Evolutionary conservation across 30 jellyfish, hydroid and myxozoan species (phyloP).

Genomic region (Aurelia sp.): DNA sequence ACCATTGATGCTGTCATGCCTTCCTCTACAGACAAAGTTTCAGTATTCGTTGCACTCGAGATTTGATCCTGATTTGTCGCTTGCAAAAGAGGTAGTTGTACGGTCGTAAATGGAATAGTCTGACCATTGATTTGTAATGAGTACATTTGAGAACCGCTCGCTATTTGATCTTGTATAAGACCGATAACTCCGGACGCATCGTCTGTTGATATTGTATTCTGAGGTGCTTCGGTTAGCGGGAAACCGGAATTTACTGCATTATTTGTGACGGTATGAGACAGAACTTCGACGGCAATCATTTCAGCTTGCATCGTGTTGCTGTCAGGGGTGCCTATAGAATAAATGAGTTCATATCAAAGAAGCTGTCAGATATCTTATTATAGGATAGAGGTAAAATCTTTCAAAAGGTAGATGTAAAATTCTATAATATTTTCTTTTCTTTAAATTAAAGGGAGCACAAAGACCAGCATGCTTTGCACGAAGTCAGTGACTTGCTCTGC

Average conservation of each 20-base stretch:
- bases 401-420: no score
- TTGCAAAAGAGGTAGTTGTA: slow-evolving; percentile 74
- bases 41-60: neutral
- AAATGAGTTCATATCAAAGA: no score
- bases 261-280: slow-evolving; percentile 63
- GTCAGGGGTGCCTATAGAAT: neutral
- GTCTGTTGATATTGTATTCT: neutral
- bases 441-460: no score
- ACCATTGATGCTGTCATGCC: neutral
- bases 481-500: no score
- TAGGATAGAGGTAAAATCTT: no score
- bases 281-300: slow-evolving; percentile 82
- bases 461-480: no score
- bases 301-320: slow-evolving; percentile 69
- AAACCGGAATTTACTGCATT: slow-evolving; percentile 9
- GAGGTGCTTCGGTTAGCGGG: neutral
- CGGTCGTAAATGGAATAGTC: slow-evolving; percentile 86
- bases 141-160: slow-evolving; percentile 86
- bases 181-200: slow-evolving; percentile 38
- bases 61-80: slow-evolving; percentile 14
- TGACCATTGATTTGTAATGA: slow-evolving; percentile 89
- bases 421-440: no score
- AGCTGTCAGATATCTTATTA: no score
- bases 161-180: slow-evolving; percentile 56
- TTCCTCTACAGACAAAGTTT: neutral